Conservation (phyloP, 2,888 invertebrate genomes). For the Nasonia oneida region DNA sequence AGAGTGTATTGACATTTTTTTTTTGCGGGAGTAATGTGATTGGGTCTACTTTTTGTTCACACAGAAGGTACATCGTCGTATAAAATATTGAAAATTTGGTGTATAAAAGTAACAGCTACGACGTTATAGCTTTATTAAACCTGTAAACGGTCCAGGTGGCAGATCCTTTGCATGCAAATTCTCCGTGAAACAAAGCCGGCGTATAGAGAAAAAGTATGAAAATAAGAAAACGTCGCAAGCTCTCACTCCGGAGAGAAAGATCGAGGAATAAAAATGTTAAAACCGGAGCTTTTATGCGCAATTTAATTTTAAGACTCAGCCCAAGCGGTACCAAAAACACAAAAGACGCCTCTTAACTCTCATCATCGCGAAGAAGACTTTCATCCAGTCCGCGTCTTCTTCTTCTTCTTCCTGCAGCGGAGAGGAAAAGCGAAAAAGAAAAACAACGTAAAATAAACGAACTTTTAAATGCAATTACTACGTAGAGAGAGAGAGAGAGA, state of each 20-base stretch:
- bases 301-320: neutral
- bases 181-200: neutral
- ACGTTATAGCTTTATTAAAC: neutral
- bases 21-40: neutral
- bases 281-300: neutral
- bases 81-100: neutral
- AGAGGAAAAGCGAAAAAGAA: neutral
- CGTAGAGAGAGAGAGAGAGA: neutral
- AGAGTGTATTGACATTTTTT: neutral
- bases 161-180: neutral
- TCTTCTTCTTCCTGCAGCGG: too few species aligned
- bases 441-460: conserved; percentile 17
- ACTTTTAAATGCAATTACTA: conserved; percentile 48
- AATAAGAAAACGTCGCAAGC: neutral
- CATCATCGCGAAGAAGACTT: conserved; percentile 4
- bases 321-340: neutral
- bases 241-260: neutral
- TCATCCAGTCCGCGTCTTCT: neutral
- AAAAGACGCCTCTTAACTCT: neutral
- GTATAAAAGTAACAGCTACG: neutral
- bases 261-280: neutral
- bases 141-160: neutral
- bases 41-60: neutral
- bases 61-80: neutral
- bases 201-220: neutral